These are phyloP conservation scores for Lysandra coridon DNA, from an alignment of 2,888 invertebrate genomes.

Conservation along the genomic window DNA sequence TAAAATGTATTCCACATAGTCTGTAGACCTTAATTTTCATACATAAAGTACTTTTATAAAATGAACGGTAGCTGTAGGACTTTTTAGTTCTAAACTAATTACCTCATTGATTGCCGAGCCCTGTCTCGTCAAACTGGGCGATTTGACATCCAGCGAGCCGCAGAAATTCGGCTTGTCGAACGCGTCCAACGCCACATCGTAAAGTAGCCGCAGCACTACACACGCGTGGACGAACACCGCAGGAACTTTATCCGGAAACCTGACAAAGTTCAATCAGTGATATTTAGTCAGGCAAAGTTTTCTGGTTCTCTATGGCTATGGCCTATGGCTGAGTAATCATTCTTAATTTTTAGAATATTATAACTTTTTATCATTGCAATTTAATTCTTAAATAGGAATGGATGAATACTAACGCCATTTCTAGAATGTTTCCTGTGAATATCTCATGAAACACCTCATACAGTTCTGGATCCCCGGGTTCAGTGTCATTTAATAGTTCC, in stretches of 20 bases:
- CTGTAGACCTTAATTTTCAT: too few relatives aligned
- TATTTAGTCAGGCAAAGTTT: neutral
- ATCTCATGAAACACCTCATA: conserved; percentile 84
- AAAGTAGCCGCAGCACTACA: conserved; percentile 91
- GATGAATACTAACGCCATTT: conserved; percentile 79
- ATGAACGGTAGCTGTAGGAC: too few relatives aligned
- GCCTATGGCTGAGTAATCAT: too few relatives aligned
- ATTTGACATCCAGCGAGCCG: conserved; percentile 83
- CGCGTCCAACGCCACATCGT: conserved; percentile 96
- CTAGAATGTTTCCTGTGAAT: conserved; percentile 88
- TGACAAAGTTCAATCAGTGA: conserved; percentile 46
- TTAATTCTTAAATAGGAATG: too few relatives aligned
- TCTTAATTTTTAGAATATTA: too few relatives aligned
- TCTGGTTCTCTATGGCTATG: neutral
- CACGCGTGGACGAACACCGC: conserved; percentile 90
- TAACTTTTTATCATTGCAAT: too few relatives aligned
- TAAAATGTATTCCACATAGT: too few relatives aligned
- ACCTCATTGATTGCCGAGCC: conserved; percentile 83
- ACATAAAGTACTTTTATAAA: too few relatives aligned
- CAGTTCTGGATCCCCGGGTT: conserved; percentile 64
- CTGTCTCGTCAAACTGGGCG: conserved; percentile 83
- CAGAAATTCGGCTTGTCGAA: conserved; percentile 93
- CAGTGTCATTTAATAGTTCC: conserved; percentile 67
- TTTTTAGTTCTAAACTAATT: neutral
- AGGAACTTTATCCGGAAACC: conserved; percentile 87